Percentiles rank a stretch among this genome's conserved stretches.
Conservation (phyloP, 2,113 vertebrate genomes). For the Ammodramus savannarum region DNA sequence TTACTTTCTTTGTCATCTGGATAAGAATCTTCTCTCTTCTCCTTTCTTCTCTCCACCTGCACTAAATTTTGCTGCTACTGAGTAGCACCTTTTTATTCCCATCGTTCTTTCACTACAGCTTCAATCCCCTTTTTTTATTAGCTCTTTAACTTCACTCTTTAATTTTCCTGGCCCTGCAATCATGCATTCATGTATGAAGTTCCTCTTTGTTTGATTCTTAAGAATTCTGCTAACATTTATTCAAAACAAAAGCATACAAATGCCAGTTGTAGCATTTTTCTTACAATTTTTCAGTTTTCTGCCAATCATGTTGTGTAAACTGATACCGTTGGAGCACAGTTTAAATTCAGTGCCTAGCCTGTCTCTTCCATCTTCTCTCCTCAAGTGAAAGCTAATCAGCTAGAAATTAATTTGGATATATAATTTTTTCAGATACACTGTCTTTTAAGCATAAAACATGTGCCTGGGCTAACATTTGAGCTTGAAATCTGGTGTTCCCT, state of each 20-base stretch:
- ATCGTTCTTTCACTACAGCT: not conserved
- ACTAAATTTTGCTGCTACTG: slow-evolving; percentile 9
- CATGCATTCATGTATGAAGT: not conserved
- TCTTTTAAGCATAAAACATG: not conserved
- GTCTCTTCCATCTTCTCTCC: not conserved
- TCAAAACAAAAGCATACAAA: not conserved
- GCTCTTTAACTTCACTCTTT: not conserved
- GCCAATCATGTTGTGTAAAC: not conserved
- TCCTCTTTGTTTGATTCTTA: not conserved
- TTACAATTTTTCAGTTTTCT: not conserved
- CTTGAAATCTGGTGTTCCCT: not conserved
- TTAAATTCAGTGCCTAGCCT: not conserved
- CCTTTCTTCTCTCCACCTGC: not conserved
- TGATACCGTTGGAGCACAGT: not conserved
- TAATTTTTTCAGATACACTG: not conserved
- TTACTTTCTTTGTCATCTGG: slow-evolving; percentile 56
- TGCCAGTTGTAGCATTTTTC: not conserved
- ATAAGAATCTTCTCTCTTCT: slow-evolving; percentile 12
- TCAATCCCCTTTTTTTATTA: not conserved
- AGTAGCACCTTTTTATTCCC: not conserved
- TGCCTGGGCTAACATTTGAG: not conserved
- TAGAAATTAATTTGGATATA: not conserved
- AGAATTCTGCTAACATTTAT: not conserved
- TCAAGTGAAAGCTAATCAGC: not conserved
- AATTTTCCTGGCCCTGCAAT: not conserved